Base-by-base conservation (phyloP, 2,113 vertebrate species). In the Asarcornis scutulata region DNA sequence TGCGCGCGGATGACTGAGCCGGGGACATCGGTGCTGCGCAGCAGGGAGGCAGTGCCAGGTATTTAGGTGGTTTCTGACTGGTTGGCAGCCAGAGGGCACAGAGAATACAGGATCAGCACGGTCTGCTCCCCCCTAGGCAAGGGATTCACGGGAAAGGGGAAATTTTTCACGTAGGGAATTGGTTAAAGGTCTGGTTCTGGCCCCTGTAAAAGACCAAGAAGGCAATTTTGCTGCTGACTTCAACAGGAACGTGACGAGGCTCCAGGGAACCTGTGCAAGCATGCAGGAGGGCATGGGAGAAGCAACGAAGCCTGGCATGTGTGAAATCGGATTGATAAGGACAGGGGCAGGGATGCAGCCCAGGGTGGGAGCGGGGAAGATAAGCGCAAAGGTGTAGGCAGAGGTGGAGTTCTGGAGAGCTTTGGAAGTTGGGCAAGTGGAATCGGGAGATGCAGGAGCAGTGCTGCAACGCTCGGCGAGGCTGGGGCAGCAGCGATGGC, bases 341-440 rank as follows among this genome's bases (percentile, higher is more conserved):
- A 95, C 88, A 94, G 93, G 91, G 93, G 94, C 89, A 92, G 95
- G 95, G 92, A 76, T 90, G 91, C 76, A 79, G 92, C 50, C 92
- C 92, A 94, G 94, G 93, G 86, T 96, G 95, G 95, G 90, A 96
- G 89, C 78, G 81, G 59, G 63, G 80, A 58, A 95, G 95, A 96
- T 95, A 97, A 97, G 78, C 55, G 12, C 84, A 9, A 81, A 88
- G 90, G 92, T 94, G 94, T 96, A 64, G 94, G 95, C 96, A 95
- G 93, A 91, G 95, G 91, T 94, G 95, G 84, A 96, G 96, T 44
- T 91, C 62, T 96, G 95, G 88, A 96, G 92, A 93, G 86, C 46
- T 93, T 48, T 86, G 93, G 91, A 73, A 89, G 76, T 91, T 96
- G 95, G 92, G 96, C 88, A 93, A 97, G 94, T 94, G 96, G 62